Conservation (phyloP, 2,888 invertebrate species). For the Sturmia bella region DNA sequence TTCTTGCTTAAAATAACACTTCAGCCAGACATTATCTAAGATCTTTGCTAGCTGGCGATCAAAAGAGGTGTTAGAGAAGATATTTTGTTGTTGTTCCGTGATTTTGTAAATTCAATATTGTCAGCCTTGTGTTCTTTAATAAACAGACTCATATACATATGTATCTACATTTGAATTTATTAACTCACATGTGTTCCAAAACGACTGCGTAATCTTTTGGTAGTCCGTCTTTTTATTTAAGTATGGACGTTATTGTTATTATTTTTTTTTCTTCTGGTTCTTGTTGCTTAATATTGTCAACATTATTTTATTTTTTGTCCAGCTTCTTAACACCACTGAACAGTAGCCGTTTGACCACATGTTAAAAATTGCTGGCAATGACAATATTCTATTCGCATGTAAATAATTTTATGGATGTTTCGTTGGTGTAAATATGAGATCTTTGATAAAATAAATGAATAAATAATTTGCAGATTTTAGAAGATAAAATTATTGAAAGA, state of each 20-base stretch:
- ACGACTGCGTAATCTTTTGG: slow-evolving; percentile 30
- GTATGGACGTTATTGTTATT: slow-evolving; percentile 27
- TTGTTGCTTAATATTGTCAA: slow-evolving; percentile 46
- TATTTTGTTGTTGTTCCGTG: slow-evolving; percentile 45
- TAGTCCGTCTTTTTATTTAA: neutral
- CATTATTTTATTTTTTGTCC: slow-evolving; percentile 21
- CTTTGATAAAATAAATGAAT: slow-evolving; percentile 58
- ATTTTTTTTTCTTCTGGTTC: slow-evolving; percentile 17
- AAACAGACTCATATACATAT: slow-evolving; percentile 1
- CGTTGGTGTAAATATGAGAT: slow-evolving; percentile 64
- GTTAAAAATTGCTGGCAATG: slow-evolving; percentile 57
- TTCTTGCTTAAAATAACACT: slow-evolving; percentile 42
- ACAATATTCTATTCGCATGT: slow-evolving; percentile 25
- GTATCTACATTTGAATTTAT: slow-evolving; percentile 15
- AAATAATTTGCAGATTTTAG: slow-evolving; percentile 53
- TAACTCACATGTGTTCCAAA: slow-evolving; percentile 19
- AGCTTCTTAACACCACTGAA: slow-evolving; percentile 43
- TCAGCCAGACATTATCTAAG: slow-evolving; percentile 37
- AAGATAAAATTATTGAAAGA: slow-evolving; percentile 20
- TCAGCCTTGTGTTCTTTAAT: slow-evolving; percentile 3
- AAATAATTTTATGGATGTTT: neutral
- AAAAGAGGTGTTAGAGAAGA: slow-evolving; percentile 62
- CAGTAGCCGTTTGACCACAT: slow-evolving; percentile 62
- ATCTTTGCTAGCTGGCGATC: slow-evolving; percentile 55
- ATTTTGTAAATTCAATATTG: slow-evolving; percentile 64